Evolutionary conservation across 2,113 vertebrate genomes (phyloP).

Genomic region (Sinocyclocheilus maitianheensis): DNA sequence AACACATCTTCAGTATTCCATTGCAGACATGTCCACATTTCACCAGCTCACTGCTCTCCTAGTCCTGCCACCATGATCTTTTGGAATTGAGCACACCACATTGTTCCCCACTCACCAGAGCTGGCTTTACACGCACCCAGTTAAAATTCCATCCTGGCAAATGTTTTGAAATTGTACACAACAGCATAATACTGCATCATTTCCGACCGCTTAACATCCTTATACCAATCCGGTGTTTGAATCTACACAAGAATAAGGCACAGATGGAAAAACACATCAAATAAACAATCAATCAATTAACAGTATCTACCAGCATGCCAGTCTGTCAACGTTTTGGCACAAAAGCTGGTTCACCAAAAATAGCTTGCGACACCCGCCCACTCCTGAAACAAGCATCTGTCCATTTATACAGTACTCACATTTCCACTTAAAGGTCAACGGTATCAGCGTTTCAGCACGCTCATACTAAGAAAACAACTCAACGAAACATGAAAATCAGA

Average conservation of each 20-base stretch:
- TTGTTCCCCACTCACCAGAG: conserved; percentile 31
- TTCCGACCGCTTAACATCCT: conserved; percentile 54
- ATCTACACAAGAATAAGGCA: conserved; percentile 76
- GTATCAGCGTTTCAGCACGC: conserved; percentile 24
- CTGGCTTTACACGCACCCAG: conserved; percentile 5
- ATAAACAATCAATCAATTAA: conserved; percentile 3
- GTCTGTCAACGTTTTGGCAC: conserved; percentile 62
- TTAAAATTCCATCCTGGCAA: conserved; percentile 23
- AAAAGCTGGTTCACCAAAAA: conserved; percentile 49
- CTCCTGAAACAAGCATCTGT: conserved; percentile 46
- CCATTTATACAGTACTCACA: conserved; percentile 36
- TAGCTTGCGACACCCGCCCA: conserved; percentile 40
- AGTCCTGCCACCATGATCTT: conserved; percentile 15
- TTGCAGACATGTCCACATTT: not conserved
- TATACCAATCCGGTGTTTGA: conserved; percentile 58
- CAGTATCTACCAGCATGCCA: conserved; percentile 25
- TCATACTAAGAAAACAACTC: not conserved
- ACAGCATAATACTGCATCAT: conserved; percentile 63
- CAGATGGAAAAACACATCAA: conserved; percentile 68
- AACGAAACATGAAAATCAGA: conserved; percentile 11
- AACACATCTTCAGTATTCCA: not conserved
- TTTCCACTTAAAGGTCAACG: conserved; percentile 41
- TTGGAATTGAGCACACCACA: conserved; percentile 37
- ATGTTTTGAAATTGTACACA: conserved; percentile 26
- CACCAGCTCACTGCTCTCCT: not conserved